These are phyloP conservation scores for Rapana venosa DNA, from an alignment of 2,888 invertebrate species.

Conservation along the genomic window DNA sequence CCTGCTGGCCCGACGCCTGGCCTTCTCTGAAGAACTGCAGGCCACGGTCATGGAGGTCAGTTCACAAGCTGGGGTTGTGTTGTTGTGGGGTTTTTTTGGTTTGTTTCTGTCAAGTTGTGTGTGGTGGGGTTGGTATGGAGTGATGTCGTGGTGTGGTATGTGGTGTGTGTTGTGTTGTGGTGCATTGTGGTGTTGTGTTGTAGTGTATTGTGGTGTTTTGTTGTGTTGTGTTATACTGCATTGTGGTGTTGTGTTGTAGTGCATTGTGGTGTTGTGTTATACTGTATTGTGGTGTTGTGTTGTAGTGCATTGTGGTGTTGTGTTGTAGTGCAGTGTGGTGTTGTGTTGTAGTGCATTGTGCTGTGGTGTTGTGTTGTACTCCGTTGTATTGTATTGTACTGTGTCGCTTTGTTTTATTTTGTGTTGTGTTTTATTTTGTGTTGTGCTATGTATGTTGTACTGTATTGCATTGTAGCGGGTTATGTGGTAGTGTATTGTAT, in stretches of 20 bases:
- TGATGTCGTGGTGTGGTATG: too few species aligned
- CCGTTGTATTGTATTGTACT: too few species aligned
- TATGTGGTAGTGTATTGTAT: neutral
- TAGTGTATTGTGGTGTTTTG: neutral
- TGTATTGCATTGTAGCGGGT: neutral
- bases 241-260: neutral
- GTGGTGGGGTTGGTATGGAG: too few species aligned
- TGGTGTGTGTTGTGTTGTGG: too few species aligned
- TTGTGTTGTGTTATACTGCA: neutral
- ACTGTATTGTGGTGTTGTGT: too few species aligned
- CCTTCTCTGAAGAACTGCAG: conserved; percentile 93
- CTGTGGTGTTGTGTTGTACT: too few species aligned
- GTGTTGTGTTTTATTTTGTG: neutral
- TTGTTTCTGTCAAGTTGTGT: too few species aligned
- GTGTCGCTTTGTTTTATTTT: too few species aligned
- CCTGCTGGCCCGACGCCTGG: conserved; percentile 90
- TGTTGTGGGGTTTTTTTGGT: too few species aligned
- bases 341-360: neutral
- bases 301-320: neutral
- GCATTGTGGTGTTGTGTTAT: neutral
- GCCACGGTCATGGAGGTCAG: conserved; percentile 81
- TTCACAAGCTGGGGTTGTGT: too few species aligned
- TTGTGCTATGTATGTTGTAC: neutral
- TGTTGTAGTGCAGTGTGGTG: neutral
- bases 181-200: too few species aligned